Conservation (phyloP, 2,888 invertebrate genomes). For the Sycophila texana region DNA sequence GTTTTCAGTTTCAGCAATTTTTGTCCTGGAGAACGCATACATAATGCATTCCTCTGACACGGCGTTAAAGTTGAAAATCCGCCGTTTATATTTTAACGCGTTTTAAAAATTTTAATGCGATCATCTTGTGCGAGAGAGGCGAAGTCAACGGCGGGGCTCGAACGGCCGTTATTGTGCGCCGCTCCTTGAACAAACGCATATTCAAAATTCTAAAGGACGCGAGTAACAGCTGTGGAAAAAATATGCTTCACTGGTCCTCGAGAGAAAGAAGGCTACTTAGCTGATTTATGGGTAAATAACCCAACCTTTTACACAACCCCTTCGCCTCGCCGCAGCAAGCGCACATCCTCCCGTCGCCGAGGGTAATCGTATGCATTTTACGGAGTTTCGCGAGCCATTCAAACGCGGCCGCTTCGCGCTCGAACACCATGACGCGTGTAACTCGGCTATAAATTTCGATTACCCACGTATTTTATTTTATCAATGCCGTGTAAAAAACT, state of each 20-base stretch:
- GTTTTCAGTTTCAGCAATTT: background rate
- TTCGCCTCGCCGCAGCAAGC: slow-evolving; percentile 47
- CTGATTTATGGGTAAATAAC: slow-evolving; percentile 67
- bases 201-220: slow-evolving; percentile 51
- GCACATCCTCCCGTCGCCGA: slow-evolving; percentile 20
- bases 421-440: slow-evolving; percentile 66
- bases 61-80: background rate
- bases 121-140: background rate
- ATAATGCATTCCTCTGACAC: no score
- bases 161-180: slow-evolving; percentile 45
- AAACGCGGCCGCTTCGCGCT: slow-evolving; percentile 57
- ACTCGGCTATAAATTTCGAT: slow-evolving; percentile 71
- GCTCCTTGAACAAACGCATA: slow-evolving; percentile 32
- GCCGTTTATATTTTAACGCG: background rate
- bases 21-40: no score
- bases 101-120: slow-evolving; percentile 20
- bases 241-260: slow-evolving; percentile 56
- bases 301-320: slow-evolving; percentile 61
- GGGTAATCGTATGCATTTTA: slow-evolving; percentile 73
- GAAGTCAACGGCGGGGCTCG: slow-evolving; percentile 24
- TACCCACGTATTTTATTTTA: slow-evolving; percentile 62
- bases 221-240: slow-evolving; percentile 57
- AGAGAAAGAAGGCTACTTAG: slow-evolving; percentile 56
- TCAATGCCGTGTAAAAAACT: slow-evolving; percentile 54
- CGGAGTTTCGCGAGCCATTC: slow-evolving; percentile 60